These are phyloP conservation scores for Thalassarche chlororhynchos DNA, from an alignment of 2,113 vertebrate genomes.

Conservation along the genomic window DNA sequence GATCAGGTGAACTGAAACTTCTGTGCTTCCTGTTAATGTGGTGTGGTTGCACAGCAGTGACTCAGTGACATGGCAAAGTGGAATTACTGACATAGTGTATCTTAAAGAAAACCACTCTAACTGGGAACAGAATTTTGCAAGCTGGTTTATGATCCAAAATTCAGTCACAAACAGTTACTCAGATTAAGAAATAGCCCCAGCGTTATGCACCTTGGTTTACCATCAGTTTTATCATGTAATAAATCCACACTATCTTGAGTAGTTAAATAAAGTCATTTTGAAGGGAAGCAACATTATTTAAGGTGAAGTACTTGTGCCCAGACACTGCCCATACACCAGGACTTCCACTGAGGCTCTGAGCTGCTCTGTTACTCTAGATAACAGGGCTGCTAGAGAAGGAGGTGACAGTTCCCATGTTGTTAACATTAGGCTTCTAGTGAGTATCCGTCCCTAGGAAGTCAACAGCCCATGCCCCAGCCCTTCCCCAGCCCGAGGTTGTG, in stretches of 20 bases:
- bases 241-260: neutral
- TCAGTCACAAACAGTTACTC: neutral
- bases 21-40: slow-evolving; percentile 39
- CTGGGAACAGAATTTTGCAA: neutral
- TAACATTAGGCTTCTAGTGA: neutral
- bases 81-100: slow-evolving; percentile 5
- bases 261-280: neutral
- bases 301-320: neutral
- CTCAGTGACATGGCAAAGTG: slow-evolving; percentile 33
- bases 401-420: neutral
- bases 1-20: slow-evolving; percentile 42
- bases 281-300: neutral
- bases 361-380: neutral
- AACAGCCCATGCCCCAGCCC: neutral
- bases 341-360: neutral
- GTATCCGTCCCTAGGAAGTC: neutral
- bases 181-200: neutral
- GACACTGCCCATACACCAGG: neutral
- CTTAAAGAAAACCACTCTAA: neutral
- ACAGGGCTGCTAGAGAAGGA: neutral
- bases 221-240: neutral
- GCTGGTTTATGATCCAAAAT: neutral
- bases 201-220: neutral
- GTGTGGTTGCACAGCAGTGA: neutral
- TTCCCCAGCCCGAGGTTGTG: neutral